phyloP scores from a whole-genome alignment of 1,140 invertebrate species.

The Ceratitis capitata region DNA sequence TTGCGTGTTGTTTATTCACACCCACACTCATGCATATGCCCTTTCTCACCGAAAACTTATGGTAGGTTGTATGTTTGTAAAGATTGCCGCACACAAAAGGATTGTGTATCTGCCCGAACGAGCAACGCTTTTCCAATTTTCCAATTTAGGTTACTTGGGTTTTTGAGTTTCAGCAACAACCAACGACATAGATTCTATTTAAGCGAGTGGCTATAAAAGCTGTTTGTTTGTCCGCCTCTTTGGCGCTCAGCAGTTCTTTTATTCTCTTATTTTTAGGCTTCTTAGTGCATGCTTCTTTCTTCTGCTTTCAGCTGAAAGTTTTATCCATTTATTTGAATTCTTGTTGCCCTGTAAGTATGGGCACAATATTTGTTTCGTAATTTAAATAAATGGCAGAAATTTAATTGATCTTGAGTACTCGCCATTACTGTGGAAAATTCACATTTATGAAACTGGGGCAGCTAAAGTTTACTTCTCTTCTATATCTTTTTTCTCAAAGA shows the following conservation, averaged over 20 bases:
- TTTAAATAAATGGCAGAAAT: too few relatives aligned
- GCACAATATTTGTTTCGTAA: too few relatives aligned
- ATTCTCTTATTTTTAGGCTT: not conserved
- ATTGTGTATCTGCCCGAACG: constrained; percentile 26
- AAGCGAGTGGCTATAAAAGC: constrained; percentile 14
- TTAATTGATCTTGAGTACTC: too few relatives aligned
- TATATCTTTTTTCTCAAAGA: too few relatives aligned
- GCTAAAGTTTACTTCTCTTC: too few relatives aligned
- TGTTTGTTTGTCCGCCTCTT: not conserved
- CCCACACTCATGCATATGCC: not conserved
- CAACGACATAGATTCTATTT: not conserved
- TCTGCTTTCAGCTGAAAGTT: not conserved
- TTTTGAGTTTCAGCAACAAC: not conserved
- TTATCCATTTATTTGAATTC: not conserved
- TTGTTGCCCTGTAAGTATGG: too few relatives aligned
- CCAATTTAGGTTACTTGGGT: constrained; percentile 37
- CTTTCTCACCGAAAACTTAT: not conserved
- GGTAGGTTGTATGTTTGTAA: not conserved
- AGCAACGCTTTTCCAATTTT: constrained; percentile 38
- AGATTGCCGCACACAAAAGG: not conserved
- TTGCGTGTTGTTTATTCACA: not conserved
- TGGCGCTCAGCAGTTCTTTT: not conserved
- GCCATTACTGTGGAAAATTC: too few relatives aligned
- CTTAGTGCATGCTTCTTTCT: not conserved
- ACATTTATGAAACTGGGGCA: too few relatives aligned